Evolutionary conservation across 2,888 invertebrate genomes (phyloP), one percentile per base, ranked within the genome.

Genomic region (Calameuta idolon): DNA sequence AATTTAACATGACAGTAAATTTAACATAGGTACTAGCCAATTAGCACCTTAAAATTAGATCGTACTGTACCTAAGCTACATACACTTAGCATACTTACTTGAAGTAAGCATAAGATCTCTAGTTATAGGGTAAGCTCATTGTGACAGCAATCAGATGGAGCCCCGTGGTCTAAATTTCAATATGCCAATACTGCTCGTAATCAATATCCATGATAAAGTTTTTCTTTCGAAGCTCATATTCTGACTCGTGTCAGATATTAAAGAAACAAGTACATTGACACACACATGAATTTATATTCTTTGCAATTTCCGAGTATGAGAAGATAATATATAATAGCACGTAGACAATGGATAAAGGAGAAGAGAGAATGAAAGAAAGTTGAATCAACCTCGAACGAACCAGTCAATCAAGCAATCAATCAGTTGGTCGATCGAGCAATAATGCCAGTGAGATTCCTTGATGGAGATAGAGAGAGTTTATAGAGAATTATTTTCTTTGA

Each of bases 71-170:
- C 84, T 83, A 80, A 82, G 83, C 81, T 83, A 83, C 84, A 81
- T 87, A 87, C 55, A 55, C 86, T 83, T 84, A 86, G 85, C 79
- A 82, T 87, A 78, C 74, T 34, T 35, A 77, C 78, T 75, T 69
- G 81, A 85, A 76, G 75, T 75, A 85, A 82, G 77, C 76, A 76
- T 85, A 82, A 88, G 85, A 78, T 73, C 83, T 84, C 82, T 86
- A 88, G 85, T 84, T 81, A 78, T 87, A 88, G 86, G 79, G 83
- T 88, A 90, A 89, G 88, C 88, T 89, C 89, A 90, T 90, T 90
- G 90, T 88, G 90, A 90, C 87, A 90, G 86, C 90, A 90, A 90
- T 90, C 90, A 90, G 86, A 85, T 78, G 82, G 81, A 83, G 82
- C 82, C 85, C 84, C 84, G 85, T 84, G 88, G 86, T 87, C 85